Evolutionary conservation across 2,797 vertebrate genomes (phyloP).

Genomic region (Knipowitschia caucasica): DNA sequence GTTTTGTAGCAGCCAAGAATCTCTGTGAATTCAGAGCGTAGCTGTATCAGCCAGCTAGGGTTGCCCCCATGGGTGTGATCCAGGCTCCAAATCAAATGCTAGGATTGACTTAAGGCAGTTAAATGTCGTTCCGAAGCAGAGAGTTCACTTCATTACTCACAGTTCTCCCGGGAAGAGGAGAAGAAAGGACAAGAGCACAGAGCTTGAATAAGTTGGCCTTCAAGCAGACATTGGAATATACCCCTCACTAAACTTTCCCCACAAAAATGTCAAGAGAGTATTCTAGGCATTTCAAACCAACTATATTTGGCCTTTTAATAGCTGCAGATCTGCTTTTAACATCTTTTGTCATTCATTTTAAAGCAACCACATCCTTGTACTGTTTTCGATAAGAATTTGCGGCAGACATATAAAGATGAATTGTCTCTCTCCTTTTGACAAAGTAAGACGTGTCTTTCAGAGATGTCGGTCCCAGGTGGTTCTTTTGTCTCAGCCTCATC

Average conservation of each 20-base stretch:
- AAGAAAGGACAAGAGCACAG: slow-evolving; percentile 50
- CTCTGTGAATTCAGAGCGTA: slow-evolving; percentile 48
- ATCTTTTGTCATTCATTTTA: slow-evolving; percentile 36
- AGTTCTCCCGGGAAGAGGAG: slow-evolving; percentile 32
- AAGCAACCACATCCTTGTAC: slow-evolving; percentile 16
- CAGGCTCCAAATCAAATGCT: slow-evolving; percentile 65
- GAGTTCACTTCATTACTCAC: slow-evolving; percentile 52
- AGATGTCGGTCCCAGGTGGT: slow-evolving; percentile 47
- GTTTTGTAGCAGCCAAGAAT: slow-evolving; percentile 46
- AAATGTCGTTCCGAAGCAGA: slow-evolving; percentile 52
- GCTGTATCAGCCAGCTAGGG: slow-evolving; percentile 47
- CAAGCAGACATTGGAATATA: slow-evolving; percentile 37
- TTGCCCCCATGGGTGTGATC: slow-evolving; percentile 50
- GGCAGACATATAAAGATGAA: slow-evolving; percentile 17
- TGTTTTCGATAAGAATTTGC: slow-evolving; percentile 36
- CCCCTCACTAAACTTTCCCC: slow-evolving; percentile 31
- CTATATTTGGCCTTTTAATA: slow-evolving; percentile 9
- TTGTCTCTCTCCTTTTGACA: slow-evolving; percentile 39
- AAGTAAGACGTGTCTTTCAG: slow-evolving; percentile 41
- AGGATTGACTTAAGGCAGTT: slow-evolving; percentile 56
- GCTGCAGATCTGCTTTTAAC: slow-evolving; percentile 19
- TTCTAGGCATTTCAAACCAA: slow-evolving; percentile 5
- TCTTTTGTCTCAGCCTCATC: slow-evolving; percentile 30
- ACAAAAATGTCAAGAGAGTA: slow-evolving; percentile 24
- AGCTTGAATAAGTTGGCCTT: slow-evolving; percentile 45